Conservation (phyloP, 92 coral and sea anemone species). For the Zoanthus solanderi region DNA sequence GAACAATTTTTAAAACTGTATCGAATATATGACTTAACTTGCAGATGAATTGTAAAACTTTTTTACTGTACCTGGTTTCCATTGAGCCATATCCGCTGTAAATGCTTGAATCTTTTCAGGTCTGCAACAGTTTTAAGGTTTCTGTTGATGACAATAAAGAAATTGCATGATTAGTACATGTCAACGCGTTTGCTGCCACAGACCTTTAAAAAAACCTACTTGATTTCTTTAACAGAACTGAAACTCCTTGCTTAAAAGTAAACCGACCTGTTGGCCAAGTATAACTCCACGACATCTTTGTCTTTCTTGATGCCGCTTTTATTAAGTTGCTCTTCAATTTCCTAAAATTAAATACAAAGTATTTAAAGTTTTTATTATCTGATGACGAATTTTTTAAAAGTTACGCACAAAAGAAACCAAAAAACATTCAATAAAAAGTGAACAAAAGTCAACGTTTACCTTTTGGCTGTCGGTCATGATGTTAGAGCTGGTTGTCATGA, state of each 20-base stretch:
- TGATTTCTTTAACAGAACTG: not conserved
- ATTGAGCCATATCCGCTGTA: slow-evolving; percentile 93
- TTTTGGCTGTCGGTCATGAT: slow-evolving; percentile 88
- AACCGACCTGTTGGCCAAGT: slow-evolving; percentile 78
- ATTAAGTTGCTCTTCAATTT: slow-evolving; percentile 78
- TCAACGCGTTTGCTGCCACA: not conserved
- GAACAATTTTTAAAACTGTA: too few species aligned
- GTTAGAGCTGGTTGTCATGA: slow-evolving; percentile 67
- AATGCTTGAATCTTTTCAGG: slow-evolving; percentile 75
- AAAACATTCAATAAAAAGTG: not conserved
- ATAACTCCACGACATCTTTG: slow-evolving; percentile 84
- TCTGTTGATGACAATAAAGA: slow-evolving; percentile 47
- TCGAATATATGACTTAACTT: too few species aligned
- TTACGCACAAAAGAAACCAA: not conserved
- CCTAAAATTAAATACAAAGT: slow-evolving; percentile 40
- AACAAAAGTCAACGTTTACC: slow-evolving; percentile 17
- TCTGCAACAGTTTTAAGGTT: slow-evolving; percentile 73
- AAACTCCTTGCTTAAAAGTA: too few species aligned
- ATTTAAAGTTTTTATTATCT: not conserved
- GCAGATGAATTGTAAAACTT: not conserved
- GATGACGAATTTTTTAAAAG: not conserved
- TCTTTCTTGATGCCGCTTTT: slow-evolving; percentile 76
- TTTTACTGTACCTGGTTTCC: slow-evolving; percentile 83
- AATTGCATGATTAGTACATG: not conserved
- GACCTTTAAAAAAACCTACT: not conserved